These are phyloP conservation scores for Drosophila micromelanica DNA, from an alignment of 1,140 invertebrate species.

Conservation along the genomic window DNA sequence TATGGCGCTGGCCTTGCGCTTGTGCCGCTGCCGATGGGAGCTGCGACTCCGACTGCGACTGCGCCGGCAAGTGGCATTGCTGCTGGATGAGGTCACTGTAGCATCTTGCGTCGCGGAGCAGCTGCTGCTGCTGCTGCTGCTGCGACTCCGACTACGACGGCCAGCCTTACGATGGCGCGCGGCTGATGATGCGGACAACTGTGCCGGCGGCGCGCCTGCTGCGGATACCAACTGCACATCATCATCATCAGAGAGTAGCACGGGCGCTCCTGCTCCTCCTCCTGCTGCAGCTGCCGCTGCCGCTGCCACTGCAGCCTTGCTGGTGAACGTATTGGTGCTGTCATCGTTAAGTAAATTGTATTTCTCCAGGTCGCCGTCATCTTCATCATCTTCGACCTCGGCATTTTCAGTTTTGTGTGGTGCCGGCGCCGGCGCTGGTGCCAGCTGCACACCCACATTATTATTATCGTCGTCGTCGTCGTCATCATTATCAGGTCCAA, in stretches of 20 bases:
- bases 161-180: constrained; percentile 33
- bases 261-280: constrained; percentile 14
- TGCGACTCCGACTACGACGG: constrained; percentile 42
- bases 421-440: background rate
- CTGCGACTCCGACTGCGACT: constrained; percentile 44
- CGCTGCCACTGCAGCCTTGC: constrained; percentile 32
- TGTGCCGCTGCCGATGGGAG: constrained; percentile 24
- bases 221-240: constrained; percentile 69
- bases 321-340: constrained; percentile 69
- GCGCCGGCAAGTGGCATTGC: constrained; percentile 32
- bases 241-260: constrained; percentile 75
- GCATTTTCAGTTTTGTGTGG: background rate
- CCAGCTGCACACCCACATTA: background rate
- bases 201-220: constrained; percentile 12
- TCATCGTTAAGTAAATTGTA: constrained; percentile 74
- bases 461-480: constrained; percentile 34
- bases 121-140: constrained; percentile 22
- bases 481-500: constrained; percentile 78
- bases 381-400: constrained; percentile 47
- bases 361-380: constrained; percentile 63
- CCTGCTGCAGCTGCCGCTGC: background rate
- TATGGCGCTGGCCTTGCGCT: constrained; percentile 30
- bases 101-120: constrained; percentile 13
- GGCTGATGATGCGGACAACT: background rate
- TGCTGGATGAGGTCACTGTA: constrained; percentile 30